Base-by-base conservation (phyloP, 2,888 invertebrate genomes). In the Argyresthia albistria region DNA sequence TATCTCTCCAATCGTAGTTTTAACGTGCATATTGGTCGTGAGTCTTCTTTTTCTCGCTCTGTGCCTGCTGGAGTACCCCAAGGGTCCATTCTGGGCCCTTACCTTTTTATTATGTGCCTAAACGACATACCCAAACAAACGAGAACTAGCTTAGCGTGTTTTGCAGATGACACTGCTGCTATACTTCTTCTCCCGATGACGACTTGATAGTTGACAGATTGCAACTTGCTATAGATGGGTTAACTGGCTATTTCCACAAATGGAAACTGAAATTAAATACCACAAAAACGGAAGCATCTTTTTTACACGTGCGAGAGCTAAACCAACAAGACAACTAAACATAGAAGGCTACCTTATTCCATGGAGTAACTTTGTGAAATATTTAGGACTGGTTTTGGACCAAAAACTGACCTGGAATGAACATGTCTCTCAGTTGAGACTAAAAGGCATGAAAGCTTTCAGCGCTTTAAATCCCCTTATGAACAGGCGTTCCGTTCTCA, bases 161-260 rank as follows among this genome's bases (percentile, higher is more conserved):
- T 51, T 42, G 56, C 56, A 4, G 56, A 56, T 36, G 56, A 56
- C 42, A 56, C 56, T 0, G 56, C 56, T 56, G 52, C 7, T 45
- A 37, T 8, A 54, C 54, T 4, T 51, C 56, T 1, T 52, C 53
- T 7, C 16, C 10, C 8, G 56, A 56, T 45, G 10, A 15, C 0
- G 46, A 54, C 12, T 11, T 56, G 6, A 15, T 56, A 12, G 48
- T 54, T 4, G 53, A 53, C 11, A 36, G 54, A 9, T 43, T 52
- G 3, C 56, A 56, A 36, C 15, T 56, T 12, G 50, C 56, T 1
- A 11, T 56, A 7, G 12, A 48, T 7, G 12, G 8, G 6, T 47
- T 56, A 6, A 14, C 12, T 8, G 45, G 35, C 1, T 56, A 12
- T 35, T 54, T 56, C 36, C 50, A 43, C 0, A 54, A 25, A 43